A percentile compares a stretch with the other conserved stretches of the same genome.
Evolutionary conservation across 1,140 invertebrate genomes (phyloP).

Genomic region (Plutomurus gul): DNA sequence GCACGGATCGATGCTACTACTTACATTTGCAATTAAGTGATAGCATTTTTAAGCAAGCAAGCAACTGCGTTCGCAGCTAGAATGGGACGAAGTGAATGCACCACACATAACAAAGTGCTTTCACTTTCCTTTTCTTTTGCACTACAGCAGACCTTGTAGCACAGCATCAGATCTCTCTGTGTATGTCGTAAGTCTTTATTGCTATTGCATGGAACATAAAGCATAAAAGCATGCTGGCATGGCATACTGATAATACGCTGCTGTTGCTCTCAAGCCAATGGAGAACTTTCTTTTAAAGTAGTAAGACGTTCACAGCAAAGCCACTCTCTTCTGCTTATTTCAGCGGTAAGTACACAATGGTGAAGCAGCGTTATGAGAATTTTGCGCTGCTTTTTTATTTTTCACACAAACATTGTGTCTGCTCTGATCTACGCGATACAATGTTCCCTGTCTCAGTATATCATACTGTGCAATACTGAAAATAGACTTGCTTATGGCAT

Average conservation of each 20-base stretch:
- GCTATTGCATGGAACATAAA: constrained; percentile 27
- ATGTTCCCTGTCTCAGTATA: not conserved
- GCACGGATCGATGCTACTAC: not conserved
- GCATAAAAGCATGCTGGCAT: constrained; percentile 14
- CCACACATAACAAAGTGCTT: not conserved
- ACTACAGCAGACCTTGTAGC: not conserved
- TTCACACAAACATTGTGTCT: not conserved
- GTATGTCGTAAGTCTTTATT: constrained; percentile 12
- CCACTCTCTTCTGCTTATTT: too few species aligned
- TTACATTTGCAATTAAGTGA: constrained; percentile 6
- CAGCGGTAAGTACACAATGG: not conserved
- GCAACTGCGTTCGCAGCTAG: not conserved
- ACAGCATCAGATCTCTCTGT: not conserved
- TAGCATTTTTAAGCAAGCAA: constrained; percentile 7
- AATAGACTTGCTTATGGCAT: too few species aligned
- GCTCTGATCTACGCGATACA: too few species aligned
- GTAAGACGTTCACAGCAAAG: not conserved
- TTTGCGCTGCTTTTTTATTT: not conserved
- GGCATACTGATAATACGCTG: not conserved
- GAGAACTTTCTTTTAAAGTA: not conserved
- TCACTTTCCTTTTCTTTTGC: constrained; percentile 7
- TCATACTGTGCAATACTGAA: too few species aligned
- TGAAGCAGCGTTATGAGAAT: not conserved
- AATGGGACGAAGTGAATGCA: not conserved
- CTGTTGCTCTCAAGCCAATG: not conserved